Conservation (phyloP, 2,113 vertebrate genomes). For the Datnioides undecimradiatus region DNA sequence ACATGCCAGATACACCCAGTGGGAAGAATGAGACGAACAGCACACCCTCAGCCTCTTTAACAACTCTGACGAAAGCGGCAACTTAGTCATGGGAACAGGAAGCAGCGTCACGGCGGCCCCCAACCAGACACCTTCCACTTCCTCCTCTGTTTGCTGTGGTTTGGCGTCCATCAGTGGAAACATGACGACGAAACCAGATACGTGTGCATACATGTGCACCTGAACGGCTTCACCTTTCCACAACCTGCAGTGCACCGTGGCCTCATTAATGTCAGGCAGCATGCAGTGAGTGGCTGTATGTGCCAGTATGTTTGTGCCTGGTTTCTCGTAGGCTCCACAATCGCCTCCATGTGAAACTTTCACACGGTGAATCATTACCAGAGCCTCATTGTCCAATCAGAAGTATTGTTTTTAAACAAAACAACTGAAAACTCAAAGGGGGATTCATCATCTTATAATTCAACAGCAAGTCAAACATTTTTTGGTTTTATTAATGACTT, state of each 20-base stretch:
- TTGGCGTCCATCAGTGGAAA: slow-evolving; percentile 74
- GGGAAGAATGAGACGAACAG: slow-evolving; percentile 65
- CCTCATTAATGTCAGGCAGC: background rate
- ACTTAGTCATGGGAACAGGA: slow-evolving; percentile 86
- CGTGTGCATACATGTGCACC: background rate
- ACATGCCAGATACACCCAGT: background rate
- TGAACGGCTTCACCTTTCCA: background rate
- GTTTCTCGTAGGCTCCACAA: background rate
- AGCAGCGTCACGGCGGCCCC: slow-evolving; percentile 87
- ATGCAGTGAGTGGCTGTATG: background rate
- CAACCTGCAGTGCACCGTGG: background rate
- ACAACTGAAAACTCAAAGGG: slow-evolving; percentile 22
- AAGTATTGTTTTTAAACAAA: slow-evolving; percentile 40
- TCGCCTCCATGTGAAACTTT: slow-evolving; percentile 23
- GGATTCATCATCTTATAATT: slow-evolving; percentile 51
- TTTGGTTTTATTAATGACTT: slow-evolving; percentile 3
- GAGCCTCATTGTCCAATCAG: slow-evolving; percentile 6
- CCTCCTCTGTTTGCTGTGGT: slow-evolving; percentile 80
- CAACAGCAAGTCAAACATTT: slow-evolving; percentile 12
- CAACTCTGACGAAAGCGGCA: slow-evolving; percentile 84
- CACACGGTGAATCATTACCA: slow-evolving; percentile 51
- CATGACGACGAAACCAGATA: background rate
- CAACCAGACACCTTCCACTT: slow-evolving; percentile 82
- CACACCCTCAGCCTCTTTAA: slow-evolving; percentile 76
- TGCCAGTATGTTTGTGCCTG: background rate